A percentile compares a stretch with the other conserved stretches of the same genome.
Conservation (phyloP, 2,888 invertebrate genomes). For the Argyresthia goedartella region DNA sequence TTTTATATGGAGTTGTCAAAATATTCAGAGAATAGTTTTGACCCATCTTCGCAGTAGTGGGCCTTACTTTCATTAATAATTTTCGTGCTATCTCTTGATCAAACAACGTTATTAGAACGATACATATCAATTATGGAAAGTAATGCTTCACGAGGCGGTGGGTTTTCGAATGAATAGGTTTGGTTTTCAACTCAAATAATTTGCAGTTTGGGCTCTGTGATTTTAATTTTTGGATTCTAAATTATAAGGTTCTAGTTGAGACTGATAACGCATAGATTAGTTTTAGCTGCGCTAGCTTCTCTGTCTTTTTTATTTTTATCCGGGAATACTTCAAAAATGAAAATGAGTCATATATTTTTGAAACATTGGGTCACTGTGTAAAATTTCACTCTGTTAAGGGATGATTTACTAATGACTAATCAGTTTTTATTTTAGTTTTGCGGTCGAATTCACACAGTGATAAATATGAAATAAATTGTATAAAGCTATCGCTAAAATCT, state of each 20-base stretch:
- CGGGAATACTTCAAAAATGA: conserved; percentile 32
- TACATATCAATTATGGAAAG: conserved; percentile 63
- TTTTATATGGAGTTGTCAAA: no score
- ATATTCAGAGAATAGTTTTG: no score
- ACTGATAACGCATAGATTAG: conserved; percentile 71
- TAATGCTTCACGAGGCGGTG: conserved; percentile 49
- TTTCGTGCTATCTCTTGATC: conserved; percentile 38
- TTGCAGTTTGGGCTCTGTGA: conserved; percentile 68
- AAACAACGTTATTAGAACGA: conserved; percentile 55
- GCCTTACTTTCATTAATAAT: conserved; percentile 19
- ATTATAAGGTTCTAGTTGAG: conserved; percentile 70
- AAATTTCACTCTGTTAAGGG: conserved; percentile 2
- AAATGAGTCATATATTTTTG: conserved; percentile 45
- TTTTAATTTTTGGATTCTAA: conserved; percentile 68
- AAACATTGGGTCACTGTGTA: conserved; percentile 45
- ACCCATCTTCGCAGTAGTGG: no score
- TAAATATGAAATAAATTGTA: conserved; percentile 29
- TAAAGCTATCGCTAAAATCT: conserved; percentile 37
- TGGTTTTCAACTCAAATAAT: conserved; percentile 49
- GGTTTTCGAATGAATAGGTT: conserved; percentile 36
- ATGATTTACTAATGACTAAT: background rate
- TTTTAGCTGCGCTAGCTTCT: conserved; percentile 71
- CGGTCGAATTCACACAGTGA: conserved; percentile 36
- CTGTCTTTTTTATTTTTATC: conserved; percentile 48
- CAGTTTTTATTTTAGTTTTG: background rate